phyloP scores from a whole-genome alignment of 2,888 invertebrate species.

The Diloba caeruleocephala region DNA sequence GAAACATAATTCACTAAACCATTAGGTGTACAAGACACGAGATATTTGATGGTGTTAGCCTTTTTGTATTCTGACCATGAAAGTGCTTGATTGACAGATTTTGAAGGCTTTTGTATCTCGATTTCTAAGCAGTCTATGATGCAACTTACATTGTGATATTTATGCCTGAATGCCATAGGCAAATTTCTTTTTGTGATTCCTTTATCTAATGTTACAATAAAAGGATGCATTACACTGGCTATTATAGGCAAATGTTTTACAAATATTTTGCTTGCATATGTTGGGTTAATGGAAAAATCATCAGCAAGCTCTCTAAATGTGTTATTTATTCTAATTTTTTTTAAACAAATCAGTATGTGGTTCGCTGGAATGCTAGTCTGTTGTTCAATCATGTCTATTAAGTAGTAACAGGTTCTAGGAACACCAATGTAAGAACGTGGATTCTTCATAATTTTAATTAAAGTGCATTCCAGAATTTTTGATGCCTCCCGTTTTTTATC shows the following conservation, averaged over 20 bases:
- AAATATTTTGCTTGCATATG: conserved; percentile 38
- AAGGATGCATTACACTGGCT: conserved; percentile 43
- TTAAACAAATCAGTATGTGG: too few relatives aligned
- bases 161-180: conserved; percentile 56
- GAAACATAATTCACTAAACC: conserved; percentile 56
- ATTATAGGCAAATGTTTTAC: conserved; percentile 41
- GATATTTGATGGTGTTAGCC: conserved; percentile 55
- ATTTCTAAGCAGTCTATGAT: conserved; percentile 71
- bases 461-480: too few relatives aligned
- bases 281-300: conserved; percentile 40
- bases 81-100: conserved; percentile 59
- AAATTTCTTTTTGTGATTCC: conserved; percentile 37
- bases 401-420: too few relatives aligned
- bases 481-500: too few relatives aligned
- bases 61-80: conserved; percentile 68
- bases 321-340: conserved; percentile 45
- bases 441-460: too few relatives aligned
- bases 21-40: conserved; percentile 56
- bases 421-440: too few relatives aligned
- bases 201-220: conserved; percentile 41
- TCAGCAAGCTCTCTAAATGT: conserved; percentile 47
- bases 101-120: conserved; percentile 65
- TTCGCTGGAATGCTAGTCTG: too few relatives aligned
- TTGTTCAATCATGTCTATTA: too few relatives aligned
- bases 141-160: conserved; percentile 54